These are phyloP conservation scores for Menidia beryllina DNA, from an alignment of 2,113 vertebrate genomes.

Conservation along the genomic window DNA sequence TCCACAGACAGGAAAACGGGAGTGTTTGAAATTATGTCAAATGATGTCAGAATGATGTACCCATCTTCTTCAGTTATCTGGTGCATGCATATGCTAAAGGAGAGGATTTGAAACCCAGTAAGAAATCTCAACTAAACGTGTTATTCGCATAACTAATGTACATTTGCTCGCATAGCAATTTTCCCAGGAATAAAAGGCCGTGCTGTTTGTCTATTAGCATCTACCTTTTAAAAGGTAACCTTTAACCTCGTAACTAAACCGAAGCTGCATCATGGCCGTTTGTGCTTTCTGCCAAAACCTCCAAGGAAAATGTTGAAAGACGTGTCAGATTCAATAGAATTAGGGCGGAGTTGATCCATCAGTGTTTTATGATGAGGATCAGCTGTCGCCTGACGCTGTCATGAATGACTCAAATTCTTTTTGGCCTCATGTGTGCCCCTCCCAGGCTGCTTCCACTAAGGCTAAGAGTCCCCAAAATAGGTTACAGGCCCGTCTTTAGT, in stretches of 20 bases:
- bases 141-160: no score
- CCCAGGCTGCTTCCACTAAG: slow-evolving; percentile 20
- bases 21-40: neutral
- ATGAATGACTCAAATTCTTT: slow-evolving; percentile 16
- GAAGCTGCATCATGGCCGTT: neutral
- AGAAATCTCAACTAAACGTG: no score
- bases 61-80: no score
- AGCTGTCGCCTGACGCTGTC: slow-evolving; percentile 33
- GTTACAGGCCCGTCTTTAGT: slow-evolving; percentile 48
- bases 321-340: slow-evolving; percentile 38
- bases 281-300: slow-evolving; percentile 33
- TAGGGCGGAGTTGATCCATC: slow-evolving; percentile 43
- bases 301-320: slow-evolving; percentile 34
- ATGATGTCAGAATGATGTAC: no score
- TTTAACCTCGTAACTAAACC: slow-evolving; percentile 39
- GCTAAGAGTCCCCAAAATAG: slow-evolving; percentile 33
- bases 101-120: no score
- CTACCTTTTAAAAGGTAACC: slow-evolving; percentile 7
- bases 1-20: neutral
- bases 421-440: slow-evolving; percentile 17
- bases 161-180: no score
- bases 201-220: no score
- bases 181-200: no score
- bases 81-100: no score
- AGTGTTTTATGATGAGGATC: slow-evolving; percentile 37